A percentile compares a stretch with the other conserved stretches of the same genome.
Conservation (phyloP, 2,888 invertebrate species). For the Oscheius sp. region DNA sequence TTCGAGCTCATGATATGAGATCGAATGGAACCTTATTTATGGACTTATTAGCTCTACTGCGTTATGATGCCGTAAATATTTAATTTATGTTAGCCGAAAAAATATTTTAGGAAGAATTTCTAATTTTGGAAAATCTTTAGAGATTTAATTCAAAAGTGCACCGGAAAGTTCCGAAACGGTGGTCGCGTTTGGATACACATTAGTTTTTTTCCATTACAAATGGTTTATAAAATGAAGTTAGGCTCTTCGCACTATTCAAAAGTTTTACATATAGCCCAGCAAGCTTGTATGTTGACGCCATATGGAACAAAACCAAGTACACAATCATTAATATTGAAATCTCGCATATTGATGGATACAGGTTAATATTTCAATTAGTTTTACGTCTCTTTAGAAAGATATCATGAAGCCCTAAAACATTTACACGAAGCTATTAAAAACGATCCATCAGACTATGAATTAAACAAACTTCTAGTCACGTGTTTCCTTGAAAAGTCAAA, state of each 20-base stretch:
- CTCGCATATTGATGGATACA: slow-evolving; percentile 1
- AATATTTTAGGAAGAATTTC: neutral
- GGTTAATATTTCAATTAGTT: neutral
- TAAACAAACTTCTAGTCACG: neutral
- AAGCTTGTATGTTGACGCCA: slow-evolving; percentile 14
- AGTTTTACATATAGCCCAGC: slow-evolving; percentile 20
- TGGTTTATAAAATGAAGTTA: neutral
- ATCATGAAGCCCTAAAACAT: neutral
- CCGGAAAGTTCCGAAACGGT: slow-evolving; percentile 11
- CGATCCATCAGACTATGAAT: slow-evolving; percentile 7
- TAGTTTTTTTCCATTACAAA: neutral
- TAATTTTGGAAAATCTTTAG: neutral
- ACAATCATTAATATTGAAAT: slow-evolving; percentile 25
- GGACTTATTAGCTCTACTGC: neutral
- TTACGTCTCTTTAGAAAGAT: slow-evolving; percentile 8
- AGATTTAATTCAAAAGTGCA: slow-evolving; percentile 2
- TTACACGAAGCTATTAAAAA: neutral
- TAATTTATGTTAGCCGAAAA: neutral
- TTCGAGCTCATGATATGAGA: neutral
- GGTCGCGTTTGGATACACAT: slow-evolving; percentile 20
- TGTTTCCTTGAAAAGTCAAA: neutral
- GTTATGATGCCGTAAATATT: neutral
- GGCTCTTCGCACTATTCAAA: neutral
- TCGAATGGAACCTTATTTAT: neutral
- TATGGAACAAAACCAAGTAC: neutral